Conservation (phyloP, 2,113 vertebrate species). For the Myotis brandtii region DNA sequence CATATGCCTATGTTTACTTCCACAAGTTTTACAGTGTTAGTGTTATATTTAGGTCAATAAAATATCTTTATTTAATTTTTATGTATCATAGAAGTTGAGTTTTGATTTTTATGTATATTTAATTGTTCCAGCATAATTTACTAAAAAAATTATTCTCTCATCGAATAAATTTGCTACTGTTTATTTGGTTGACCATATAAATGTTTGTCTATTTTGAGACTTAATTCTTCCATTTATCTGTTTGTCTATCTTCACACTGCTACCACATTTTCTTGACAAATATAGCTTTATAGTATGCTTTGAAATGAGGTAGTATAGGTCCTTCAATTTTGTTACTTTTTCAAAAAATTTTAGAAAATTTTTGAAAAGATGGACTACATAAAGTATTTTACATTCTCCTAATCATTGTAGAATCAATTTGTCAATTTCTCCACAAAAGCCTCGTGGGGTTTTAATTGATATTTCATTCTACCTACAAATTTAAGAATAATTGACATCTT, state of each 20-base stretch:
- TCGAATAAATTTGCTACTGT: background rate
- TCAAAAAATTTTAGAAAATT: background rate
- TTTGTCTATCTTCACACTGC: background rate
- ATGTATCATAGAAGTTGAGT: background rate
- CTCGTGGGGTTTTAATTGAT: background rate
- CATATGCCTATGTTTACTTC: background rate
- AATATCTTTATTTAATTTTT: background rate
- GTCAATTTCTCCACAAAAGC: background rate
- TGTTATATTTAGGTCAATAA: background rate
- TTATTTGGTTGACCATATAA: background rate
- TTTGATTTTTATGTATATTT: background rate
- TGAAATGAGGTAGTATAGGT: background rate
- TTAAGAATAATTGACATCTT: background rate
- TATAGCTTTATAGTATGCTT: background rate
- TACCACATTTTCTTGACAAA: constrained; percentile 9
- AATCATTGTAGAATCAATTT: background rate
- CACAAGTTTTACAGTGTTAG: background rate
- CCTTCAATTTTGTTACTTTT: background rate
- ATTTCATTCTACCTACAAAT: background rate
- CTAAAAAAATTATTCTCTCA: background rate
- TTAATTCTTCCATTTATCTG: background rate
- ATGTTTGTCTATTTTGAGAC: background rate
- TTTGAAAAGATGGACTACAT: background rate
- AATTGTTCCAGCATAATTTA: background rate
- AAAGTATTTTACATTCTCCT: background rate